Evolutionary conservation across 2,113 vertebrate species (phyloP), one percentile per base, ranked within the genome.

Genomic region (Pachycephala philippinensis): DNA sequence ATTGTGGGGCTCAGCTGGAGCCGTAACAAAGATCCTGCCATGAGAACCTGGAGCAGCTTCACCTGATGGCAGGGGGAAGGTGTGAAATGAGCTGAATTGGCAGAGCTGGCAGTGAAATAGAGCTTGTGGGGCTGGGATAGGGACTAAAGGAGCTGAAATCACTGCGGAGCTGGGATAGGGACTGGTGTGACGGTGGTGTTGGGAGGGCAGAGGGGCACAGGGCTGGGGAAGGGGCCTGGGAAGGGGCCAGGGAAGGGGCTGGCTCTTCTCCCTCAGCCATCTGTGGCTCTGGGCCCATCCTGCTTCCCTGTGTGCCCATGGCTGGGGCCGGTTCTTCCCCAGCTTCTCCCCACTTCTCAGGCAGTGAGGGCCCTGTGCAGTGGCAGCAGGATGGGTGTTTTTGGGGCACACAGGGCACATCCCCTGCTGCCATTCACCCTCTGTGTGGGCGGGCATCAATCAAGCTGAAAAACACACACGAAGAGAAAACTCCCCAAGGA

Each of bases 381-480:
- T 13, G 53, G 24, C 60, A 45, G n/a, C 39, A 76, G 78, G 63
- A 47, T 0, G 2, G n/a, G 30, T 40, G 54, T 4, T 70, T 76
- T 70, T 5, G 79, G 87, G 39, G 53, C 53, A n/a, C 53, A n/a
- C 1, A 1, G 56, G 47, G 28, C 54, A 23, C 49, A 42, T 49
- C 35, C 57, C n/a, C 66, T 64, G 35, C 85, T 80, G 57, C 57
- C 65, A 1, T 27, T 22, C 0, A 1, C 52, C 2, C 0, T 54
- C 76, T 21, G 54, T 19, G 66, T 40, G 22, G 83, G 83, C 88
- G 79, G 90, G 3, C 0, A 0, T 75, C 95, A 64, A 0, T 84
- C 91, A 22, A 6, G 56, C 93, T 82, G 91, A 87, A 92, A 95
- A 95, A 91, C 59, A 54, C 71, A 47, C 33, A 26, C 33, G 47